Evolutionary conservation across 2,113 vertebrate genomes (phyloP).

Genomic region (Chaetorhynchus papuensis): DNA sequence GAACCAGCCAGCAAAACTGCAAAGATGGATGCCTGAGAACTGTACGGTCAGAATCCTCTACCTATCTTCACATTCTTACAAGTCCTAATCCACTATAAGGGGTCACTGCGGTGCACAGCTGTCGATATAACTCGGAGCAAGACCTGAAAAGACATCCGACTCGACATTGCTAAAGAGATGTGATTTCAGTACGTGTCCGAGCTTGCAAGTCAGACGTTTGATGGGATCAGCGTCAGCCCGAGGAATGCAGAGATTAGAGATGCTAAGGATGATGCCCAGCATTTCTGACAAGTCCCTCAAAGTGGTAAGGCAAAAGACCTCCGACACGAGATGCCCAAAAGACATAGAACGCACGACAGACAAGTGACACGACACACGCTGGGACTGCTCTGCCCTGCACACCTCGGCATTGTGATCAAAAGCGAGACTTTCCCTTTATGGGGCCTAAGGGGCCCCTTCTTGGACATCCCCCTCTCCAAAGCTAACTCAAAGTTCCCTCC

Average conservation of each 20-base stretch:
- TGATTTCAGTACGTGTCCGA: accelerated
- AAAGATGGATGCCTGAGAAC: background rate
- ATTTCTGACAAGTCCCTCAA: no score
- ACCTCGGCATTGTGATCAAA: no score
- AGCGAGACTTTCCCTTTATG: background rate
- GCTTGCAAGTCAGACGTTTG: accelerated
- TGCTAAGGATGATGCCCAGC: background rate
- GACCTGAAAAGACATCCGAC: background rate
- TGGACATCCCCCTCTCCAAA: accelerated
- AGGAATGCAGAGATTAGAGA: background rate
- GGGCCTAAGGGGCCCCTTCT: no score
- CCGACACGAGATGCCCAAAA: background rate
- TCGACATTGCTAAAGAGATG: accelerated
- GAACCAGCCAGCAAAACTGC: background rate
- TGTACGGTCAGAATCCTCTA: accelerated
- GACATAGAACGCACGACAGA: background rate
- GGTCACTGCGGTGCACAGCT: accelerated
- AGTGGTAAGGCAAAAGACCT: background rate
- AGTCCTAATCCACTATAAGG: no score
- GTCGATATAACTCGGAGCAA: background rate
- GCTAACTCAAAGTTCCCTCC: no score
- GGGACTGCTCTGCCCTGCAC: background rate
- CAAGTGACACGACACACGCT: accelerated
- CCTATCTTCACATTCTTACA: no score
- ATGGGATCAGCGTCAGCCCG: accelerated